Base-by-base conservation (phyloP, 2,113 vertebrate species). In the Sander lucioperca region DNA sequence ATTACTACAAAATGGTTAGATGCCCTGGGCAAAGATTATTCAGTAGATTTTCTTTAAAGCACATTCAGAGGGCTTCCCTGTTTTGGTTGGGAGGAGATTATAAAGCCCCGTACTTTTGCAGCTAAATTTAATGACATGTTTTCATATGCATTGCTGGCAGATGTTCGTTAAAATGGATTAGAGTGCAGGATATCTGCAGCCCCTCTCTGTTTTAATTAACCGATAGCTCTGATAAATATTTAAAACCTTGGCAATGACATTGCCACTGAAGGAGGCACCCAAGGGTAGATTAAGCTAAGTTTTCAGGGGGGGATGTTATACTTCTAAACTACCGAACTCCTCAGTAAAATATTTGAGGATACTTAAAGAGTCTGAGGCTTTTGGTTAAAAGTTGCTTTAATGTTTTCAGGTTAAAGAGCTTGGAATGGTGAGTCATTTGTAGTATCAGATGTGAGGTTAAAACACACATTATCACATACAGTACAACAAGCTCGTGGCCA, bases 121-220 rank as follows among this genome's bases (percentile, higher is more conserved):
- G 51, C 74, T 61, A 77, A 50, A 56, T 89, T 91, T 91, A 92
- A 87, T 87, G 90, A 84, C 88, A 79, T 81, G 88, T 90, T 84
- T 78, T 77, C 68, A 19, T 81, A 86, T 89, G 86, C 81, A 79
- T 69, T 79, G 84, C 89, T 93, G 93, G 91, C 93, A 91, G 90
- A 90, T 90, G 86, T 91, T 93, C 59, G 89, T 88, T 91, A 89
- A 91, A 89, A 91, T 87, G 85, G 87, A 94, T 95, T 88, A 86
- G 85, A 88, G 83, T 83, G 87, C 87, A 91, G 78, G 84, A 87
- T 92, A 93, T 92, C 84, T 90, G 75, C 92, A 92, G 85, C 84
- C 82, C 65, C 83, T 88, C 81, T 82, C 90, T 92, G 90, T 91
- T 94, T 94, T 94, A 94, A 95, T 95, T 95, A 93, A 89, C 82